phyloP scores from a whole-genome alignment of 2,113 vertebrate species.

The Natator depressus region DNA sequence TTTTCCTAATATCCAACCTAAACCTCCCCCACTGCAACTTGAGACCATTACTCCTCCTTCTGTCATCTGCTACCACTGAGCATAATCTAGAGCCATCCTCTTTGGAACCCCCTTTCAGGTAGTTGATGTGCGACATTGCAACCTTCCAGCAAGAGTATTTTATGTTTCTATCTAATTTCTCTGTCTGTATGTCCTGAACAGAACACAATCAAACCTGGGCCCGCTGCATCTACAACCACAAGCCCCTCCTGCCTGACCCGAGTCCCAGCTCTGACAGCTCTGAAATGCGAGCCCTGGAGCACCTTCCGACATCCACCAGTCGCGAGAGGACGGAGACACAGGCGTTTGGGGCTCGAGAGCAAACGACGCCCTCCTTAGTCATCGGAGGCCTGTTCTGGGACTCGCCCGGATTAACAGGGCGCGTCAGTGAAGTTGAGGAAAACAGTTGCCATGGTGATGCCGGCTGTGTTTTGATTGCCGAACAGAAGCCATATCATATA shows the following conservation, averaged over 20 bases:
- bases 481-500: neutral
- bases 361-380: neutral
- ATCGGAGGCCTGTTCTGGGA: neutral
- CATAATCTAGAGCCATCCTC: too few species aligned
- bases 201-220: neutral
- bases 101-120: too few species aligned
- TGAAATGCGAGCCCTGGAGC: neutral
- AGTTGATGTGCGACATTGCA: too few species aligned
- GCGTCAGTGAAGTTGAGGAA: neutral
- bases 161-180: neutral
- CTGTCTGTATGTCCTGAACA: neutral
- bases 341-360: neutral
- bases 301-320: neutral
- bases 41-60: too few species aligned
- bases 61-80: too few species aligned
- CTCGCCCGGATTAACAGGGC: neutral
- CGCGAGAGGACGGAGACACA: neutral
- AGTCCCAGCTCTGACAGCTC: neutral
- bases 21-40: too few species aligned
- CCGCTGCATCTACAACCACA: neutral
- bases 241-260: neutral
- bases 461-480: neutral
- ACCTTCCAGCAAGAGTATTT: neutral
- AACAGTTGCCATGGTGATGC: conserved; percentile 1
- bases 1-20: too few species aligned